phyloP scores from a whole-genome alignment of 2,888 invertebrate genomes.

The Bombylius major region DNA sequence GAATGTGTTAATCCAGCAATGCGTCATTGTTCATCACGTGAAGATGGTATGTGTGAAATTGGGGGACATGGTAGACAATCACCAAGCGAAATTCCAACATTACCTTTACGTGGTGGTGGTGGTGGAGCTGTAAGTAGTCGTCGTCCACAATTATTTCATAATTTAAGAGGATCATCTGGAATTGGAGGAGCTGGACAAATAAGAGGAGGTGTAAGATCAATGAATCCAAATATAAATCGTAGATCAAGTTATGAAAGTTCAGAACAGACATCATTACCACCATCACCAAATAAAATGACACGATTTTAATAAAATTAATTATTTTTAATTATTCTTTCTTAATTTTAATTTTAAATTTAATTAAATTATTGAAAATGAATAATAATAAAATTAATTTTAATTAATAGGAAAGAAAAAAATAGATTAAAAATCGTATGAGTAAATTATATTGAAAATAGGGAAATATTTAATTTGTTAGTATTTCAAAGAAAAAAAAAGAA shows the following conservation, averaged over 20 bases:
- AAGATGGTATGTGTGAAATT: conserved; percentile 21
- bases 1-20: conserved; percentile 45
- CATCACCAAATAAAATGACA: conserved; percentile 33
- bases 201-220: neutral
- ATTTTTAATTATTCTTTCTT: too few species aligned
- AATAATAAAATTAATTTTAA: too few species aligned
- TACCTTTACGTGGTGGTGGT: conserved; percentile 26
- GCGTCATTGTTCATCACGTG: conserved; percentile 33
- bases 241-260: conserved; percentile 26
- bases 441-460: too few species aligned
- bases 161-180: neutral
- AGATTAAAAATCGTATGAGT: too few species aligned
- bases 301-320: conserved; percentile 23
- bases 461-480: too few species aligned
- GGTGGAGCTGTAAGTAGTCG: conserved; percentile 13
- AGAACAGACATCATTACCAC: conserved; percentile 28
- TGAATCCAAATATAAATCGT: neutral
- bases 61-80: conserved; percentile 20
- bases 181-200: too few species aligned
- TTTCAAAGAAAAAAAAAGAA: too few species aligned
- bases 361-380: too few species aligned
- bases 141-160: neutral
- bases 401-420: too few species aligned
- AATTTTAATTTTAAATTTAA: too few species aligned
- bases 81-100: conserved; percentile 36